Percentiles rank a stretch among this genome's conserved stretches.
These are phyloP conservation scores for Podargus strigoides DNA, from an alignment of 2,797 vertebrate species.

Conservation along the genomic window DNA sequence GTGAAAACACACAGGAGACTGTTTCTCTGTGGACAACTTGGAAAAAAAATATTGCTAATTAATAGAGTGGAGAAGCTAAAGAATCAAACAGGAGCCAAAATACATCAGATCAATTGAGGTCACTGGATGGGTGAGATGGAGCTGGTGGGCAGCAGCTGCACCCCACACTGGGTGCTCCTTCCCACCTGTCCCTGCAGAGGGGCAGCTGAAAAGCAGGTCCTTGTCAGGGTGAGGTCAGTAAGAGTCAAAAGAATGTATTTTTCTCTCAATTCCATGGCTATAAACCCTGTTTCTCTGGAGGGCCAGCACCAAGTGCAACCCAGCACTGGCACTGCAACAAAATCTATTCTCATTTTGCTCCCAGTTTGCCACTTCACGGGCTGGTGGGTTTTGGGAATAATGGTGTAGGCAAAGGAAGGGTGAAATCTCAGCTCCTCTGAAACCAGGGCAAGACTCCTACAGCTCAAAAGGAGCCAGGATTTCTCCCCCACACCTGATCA, in stretches of 20 bases:
- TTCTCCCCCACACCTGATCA: background rate
- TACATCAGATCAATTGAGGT: background rate
- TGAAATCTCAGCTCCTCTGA: background rate
- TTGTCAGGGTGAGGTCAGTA: rapidly evolving
- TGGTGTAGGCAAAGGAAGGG: background rate
- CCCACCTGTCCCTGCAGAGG: rapidly evolving
- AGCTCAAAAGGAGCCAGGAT: background rate
- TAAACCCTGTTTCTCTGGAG: background rate
- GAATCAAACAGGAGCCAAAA: background rate
- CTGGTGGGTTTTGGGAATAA: background rate
- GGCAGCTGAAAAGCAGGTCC: background rate
- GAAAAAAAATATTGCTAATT: background rate
- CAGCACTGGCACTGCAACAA: background rate
- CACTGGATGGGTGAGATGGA: background rate
- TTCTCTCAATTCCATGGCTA: background rate
- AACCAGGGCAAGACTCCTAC: background rate
- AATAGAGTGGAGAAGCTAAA: background rate
- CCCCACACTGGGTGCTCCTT: background rate
- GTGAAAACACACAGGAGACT: rapidly evolving
- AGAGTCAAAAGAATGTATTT: background rate
- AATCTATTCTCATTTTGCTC: background rate
- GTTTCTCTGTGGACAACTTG: background rate
- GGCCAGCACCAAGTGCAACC: background rate
- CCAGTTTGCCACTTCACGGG: background rate
- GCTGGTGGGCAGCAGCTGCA: rapidly evolving